These are phyloP conservation scores for Enteromius mattozi DNA, from an alignment of 2,797 vertebrate species.

Conservation along the genomic window DNA sequence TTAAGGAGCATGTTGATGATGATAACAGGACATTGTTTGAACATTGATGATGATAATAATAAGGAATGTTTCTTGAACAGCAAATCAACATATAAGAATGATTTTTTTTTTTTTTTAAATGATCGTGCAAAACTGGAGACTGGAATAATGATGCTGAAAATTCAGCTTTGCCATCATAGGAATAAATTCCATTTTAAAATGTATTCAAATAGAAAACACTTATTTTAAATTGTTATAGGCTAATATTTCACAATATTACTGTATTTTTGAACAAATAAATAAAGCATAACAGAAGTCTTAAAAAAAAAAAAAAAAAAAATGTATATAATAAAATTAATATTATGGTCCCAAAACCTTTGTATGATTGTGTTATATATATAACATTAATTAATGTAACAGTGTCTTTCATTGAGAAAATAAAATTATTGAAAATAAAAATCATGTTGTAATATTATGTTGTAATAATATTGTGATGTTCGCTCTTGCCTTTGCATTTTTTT, in stretches of 20 bases:
- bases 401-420: neutral
- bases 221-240: neutral
- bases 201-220: neutral
- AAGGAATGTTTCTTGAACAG: neutral
- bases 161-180: too few relatives aligned
- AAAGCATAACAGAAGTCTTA: too few relatives aligned
- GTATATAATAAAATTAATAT: neutral
- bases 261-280: neutral
- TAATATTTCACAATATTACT: neutral
- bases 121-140: neutral
- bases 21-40: neutral
- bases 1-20: neutral
- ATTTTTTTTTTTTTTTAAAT: neutral
- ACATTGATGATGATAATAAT: neutral
- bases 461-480: neutral
- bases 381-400: neutral
- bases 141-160: neutral
- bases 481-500: neutral
- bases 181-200: neutral
- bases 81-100: neutral
- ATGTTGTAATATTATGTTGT: too few relatives aligned
- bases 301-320: neutral
- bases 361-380: neutral
- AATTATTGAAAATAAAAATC: too few relatives aligned
- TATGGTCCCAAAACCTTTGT: neutral